Conservation (phyloP, 2,113 vertebrate genomes). For the Puffinus mauretanicus region DNA sequence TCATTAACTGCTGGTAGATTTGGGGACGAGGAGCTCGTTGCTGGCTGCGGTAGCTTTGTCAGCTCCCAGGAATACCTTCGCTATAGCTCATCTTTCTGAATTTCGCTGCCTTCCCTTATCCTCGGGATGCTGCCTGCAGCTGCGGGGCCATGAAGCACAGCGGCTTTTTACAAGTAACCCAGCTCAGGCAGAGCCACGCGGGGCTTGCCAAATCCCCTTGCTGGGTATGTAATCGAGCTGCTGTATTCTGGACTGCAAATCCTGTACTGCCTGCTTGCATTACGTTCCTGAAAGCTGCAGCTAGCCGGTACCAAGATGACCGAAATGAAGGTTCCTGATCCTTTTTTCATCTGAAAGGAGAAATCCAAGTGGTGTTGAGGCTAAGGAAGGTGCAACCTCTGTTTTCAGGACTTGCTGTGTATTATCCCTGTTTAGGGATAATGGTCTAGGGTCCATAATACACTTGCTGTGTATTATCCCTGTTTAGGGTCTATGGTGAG, state of each 20-base stretch:
- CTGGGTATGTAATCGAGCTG: background rate
- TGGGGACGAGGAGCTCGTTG: background rate
- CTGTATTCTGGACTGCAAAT: background rate
- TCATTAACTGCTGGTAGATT: background rate
- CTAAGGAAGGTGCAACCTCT: background rate
- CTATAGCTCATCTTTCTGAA: background rate
- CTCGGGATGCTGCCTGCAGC: background rate
- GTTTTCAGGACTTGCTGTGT: background rate
- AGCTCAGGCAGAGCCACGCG: background rate
- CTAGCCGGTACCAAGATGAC: background rate
- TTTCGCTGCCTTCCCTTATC: background rate
- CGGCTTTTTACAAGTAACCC: background rate
- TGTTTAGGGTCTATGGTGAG: background rate
- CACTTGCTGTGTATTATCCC: background rate
- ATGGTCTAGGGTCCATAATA: too few relatives aligned
- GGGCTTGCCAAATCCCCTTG: background rate
- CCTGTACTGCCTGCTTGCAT: background rate
- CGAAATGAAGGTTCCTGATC: background rate
- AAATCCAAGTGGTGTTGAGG: background rate
- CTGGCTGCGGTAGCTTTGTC: background rate
- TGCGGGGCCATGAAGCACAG: background rate
- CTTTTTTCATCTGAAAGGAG: background rate
- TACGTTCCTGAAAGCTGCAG: background rate
- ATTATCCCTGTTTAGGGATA: background rate
- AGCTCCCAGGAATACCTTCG: background rate